Percentiles rank a stretch among this genome's conserved stretches.
phyloP scores from a whole-genome alignment of 2,888 invertebrate genomes.

The Pyrgus malvae region DNA sequence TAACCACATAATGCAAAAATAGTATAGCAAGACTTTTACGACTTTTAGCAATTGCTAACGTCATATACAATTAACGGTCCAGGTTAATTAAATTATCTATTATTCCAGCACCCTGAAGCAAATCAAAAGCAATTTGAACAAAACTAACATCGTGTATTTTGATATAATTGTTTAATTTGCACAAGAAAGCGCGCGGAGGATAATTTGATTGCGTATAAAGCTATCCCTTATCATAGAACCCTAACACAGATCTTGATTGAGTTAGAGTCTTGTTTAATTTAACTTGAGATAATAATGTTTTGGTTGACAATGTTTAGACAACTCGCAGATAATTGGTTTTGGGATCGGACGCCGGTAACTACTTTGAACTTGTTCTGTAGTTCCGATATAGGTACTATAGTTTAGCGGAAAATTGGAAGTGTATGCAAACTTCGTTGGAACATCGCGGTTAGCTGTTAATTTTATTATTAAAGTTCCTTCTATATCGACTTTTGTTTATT shows the following conservation, averaged over 20 bases:
- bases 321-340: conserved; percentile 24
- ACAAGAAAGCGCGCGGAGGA: conserved; percentile 1
- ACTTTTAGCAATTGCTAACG: too few species aligned
- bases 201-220: conserved; percentile 9
- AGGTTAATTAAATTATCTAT: too few species aligned
- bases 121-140: too few species aligned
- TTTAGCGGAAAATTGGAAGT: conserved; percentile 9
- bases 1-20: too few species aligned
- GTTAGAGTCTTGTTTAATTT: conserved; percentile 23
- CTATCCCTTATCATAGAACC: conserved; percentile 11
- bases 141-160: too few species aligned
- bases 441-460: conserved; percentile 2
- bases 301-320: conserved; percentile 24
- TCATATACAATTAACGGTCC: too few species aligned
- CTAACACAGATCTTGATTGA: conserved; percentile 22
- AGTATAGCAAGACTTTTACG: too few species aligned
- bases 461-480: conserved; percentile 1
- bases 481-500: neutral
- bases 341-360: conserved; percentile 24
- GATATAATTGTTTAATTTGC: too few species aligned
- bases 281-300: conserved; percentile 23
- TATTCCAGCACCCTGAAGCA: too few species aligned
- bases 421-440: conserved; percentile 13
- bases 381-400: conserved; percentile 7
- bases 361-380: conserved; percentile 18